Conservation (phyloP, 2,797 vertebrate species). For the Argentina silus region DNA sequence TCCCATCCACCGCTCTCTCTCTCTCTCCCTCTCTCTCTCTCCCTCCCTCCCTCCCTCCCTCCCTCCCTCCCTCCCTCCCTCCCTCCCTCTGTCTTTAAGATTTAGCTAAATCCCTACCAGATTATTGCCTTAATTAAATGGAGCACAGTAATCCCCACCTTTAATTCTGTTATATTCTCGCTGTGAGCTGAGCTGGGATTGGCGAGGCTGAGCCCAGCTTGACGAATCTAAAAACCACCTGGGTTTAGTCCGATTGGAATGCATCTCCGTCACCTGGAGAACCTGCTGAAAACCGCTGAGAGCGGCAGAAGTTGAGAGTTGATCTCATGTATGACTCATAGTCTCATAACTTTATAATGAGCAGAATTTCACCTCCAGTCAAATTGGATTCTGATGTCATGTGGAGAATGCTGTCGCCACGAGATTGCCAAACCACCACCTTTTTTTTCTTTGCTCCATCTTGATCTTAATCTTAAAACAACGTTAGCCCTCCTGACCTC, state of each 20-base stretch:
- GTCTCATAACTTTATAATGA: no score
- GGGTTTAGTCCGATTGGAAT: no score
- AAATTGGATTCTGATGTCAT: background rate
- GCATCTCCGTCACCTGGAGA: background rate
- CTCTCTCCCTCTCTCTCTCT: background rate
- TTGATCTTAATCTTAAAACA: background rate
- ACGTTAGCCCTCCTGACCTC: background rate
- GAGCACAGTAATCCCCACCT: conserved; percentile 61
- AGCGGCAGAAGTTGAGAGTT: no score
- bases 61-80: conserved; percentile 2
- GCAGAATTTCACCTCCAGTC: no score
- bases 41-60: conserved; percentile 17
- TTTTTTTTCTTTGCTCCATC: background rate
- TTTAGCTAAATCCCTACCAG: conserved; percentile 47
- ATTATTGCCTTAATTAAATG: conserved; percentile 65
- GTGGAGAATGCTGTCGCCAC: background rate
- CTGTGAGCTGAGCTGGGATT: conserved; percentile 38
- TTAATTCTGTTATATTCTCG: conserved; percentile 57
- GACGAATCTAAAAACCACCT: background rate
- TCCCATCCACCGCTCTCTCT: conserved; percentile 37
- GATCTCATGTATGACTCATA: no score
- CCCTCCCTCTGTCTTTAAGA: conserved; percentile 40
- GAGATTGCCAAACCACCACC: background rate
- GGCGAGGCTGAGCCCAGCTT: conserved; percentile 21
- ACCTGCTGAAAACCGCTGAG: no score